Base-by-base conservation (phyloP, 2,797 vertebrate genomes). In the Glossophaga mutica region DNA sequence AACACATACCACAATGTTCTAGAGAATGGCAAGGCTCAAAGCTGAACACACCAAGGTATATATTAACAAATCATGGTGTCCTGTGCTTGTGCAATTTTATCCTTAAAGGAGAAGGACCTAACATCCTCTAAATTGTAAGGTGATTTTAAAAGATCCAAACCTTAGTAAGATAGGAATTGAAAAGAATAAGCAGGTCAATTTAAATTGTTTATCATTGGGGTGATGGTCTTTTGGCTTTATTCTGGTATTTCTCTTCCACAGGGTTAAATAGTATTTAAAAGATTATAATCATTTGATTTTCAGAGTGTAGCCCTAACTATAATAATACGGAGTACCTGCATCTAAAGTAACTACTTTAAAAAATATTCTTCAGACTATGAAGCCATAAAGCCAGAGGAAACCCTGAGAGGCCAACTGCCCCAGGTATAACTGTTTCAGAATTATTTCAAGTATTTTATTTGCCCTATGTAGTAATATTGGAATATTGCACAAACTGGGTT, bases 231-330 rank as follows among this genome's bases (percentile, higher is more conserved):
- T 94, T 96, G 91, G 77, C 82, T 96, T 96, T 92, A 37, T 90
- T 96, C 95, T 90, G 0, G 1, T 95, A 71, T 95, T 91, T 97
- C 78, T 98, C 70, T 83, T 94, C 87, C 88, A 87, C 77, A 68
- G 83, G 91, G 76, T 92, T 96, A 81, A 77, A n/a, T 42, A 65
- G 84, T 81, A 76, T 37, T 93, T 86, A 86, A 34, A 84, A 91
- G 79, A 87, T 96, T 92, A 95, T 90, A 97, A 70, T 97, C 95
- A 97, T 94, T 97, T 95, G 90, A 90, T 97, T 96, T 91, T 96
- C 97, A 97, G 96, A 98, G 97, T 96, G 94, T 98, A 98, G 98
- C 98, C 97, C 98, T 98, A 98, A 98, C 87, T 92, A 65, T 15
- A 65, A n/a, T 32, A 76, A 97, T 95, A 96, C 83, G 82, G 78